phyloP scores from a whole-genome alignment of 2,888 invertebrate genomes.

The Thera obeliscata region DNA sequence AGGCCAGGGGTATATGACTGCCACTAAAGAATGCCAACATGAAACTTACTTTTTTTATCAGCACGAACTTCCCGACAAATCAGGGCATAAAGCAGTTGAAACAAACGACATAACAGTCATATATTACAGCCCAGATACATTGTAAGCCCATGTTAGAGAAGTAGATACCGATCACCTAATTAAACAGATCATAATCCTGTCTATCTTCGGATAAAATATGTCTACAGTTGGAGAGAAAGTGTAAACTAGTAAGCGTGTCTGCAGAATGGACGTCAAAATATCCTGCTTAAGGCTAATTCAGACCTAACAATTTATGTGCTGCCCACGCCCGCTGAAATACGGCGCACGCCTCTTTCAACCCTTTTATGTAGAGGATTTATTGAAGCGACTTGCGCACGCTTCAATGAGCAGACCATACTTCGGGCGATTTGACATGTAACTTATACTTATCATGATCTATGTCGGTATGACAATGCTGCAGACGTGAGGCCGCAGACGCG shows the following conservation, averaged over 20 bases:
- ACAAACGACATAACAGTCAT: conserved; percentile 23
- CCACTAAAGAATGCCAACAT: neutral
- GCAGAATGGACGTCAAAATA: conserved; percentile 71
- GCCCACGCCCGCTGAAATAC: conserved; percentile 77
- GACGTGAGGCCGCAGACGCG: conserved; percentile 50
- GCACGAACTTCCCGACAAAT: too few relatives aligned
- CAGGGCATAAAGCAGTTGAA: conserved; percentile 1
- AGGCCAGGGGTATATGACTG: neutral
- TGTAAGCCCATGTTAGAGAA: conserved; percentile 30
- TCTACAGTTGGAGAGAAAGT: conserved; percentile 52
- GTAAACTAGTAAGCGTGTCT: conserved; percentile 66
- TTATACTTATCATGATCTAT: conserved; percentile 72
- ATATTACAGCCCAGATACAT: conserved; percentile 35
- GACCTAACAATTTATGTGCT: conserved; percentile 74
- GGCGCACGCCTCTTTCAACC: conserved; percentile 73
- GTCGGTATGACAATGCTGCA: conserved; percentile 56
- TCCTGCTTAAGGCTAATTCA: conserved; percentile 76
- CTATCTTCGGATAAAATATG: conserved; percentile 47
- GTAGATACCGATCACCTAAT: conserved; percentile 38
- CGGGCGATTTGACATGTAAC: conserved; percentile 64
- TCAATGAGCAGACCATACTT: conserved; percentile 66
- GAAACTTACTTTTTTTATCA: neutral
- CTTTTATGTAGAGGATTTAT: conserved; percentile 80
- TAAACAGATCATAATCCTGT: conserved; percentile 39
- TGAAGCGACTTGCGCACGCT: conserved; percentile 66